Percentiles rank a stretch among this genome's conserved stretches.
phyloP scores from a whole-genome alignment of 2,888 invertebrate genomes.

The Chloromyia formosa region DNA sequence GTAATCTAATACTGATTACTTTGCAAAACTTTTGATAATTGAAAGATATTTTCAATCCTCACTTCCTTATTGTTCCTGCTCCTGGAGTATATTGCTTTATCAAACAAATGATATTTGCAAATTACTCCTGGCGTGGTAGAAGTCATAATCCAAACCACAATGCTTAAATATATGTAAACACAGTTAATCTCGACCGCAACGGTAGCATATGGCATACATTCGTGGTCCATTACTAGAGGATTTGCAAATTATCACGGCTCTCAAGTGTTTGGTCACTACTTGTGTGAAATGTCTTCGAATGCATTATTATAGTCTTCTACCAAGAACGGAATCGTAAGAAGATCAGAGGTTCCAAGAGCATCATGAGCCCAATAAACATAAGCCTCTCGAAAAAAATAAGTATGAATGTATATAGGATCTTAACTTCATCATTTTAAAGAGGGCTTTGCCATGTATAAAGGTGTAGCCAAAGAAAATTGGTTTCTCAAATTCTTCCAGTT shows the following conservation, averaged over 20 bases:
- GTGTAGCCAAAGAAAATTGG: conserved; percentile 42
- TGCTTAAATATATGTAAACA: conserved; percentile 45
- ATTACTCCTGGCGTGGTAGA: conserved; percentile 2
- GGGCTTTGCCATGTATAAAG: conserved; percentile 26
- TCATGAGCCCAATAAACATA: not conserved
- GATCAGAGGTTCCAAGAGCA: conserved; percentile 5
- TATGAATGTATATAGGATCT: not conserved
- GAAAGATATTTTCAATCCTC: too few species aligned
- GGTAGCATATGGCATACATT: not conserved
- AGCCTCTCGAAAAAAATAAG: conserved; percentile 22
- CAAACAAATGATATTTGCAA: conserved; percentile 8
- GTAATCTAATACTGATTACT: too few species aligned
- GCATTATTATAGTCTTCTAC: not conserved
- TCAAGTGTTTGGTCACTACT: conserved; percentile 39
- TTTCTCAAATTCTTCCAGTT: conserved; percentile 34
- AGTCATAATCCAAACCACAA: conserved; percentile 45
- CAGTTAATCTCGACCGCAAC: conserved; percentile 33
- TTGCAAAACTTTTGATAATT: too few species aligned
- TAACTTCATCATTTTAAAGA: conserved; percentile 17
- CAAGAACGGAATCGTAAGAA: not conserved
- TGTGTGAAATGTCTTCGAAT: conserved; percentile 5
- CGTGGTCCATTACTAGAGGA: conserved; percentile 28
- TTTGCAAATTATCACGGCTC: conserved; percentile 45
- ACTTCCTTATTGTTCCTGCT: too few species aligned
- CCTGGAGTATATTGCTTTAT: too few species aligned